phyloP scores from a whole-genome alignment of 2,113 vertebrate species.

The Okapia johnstoni region DNA sequence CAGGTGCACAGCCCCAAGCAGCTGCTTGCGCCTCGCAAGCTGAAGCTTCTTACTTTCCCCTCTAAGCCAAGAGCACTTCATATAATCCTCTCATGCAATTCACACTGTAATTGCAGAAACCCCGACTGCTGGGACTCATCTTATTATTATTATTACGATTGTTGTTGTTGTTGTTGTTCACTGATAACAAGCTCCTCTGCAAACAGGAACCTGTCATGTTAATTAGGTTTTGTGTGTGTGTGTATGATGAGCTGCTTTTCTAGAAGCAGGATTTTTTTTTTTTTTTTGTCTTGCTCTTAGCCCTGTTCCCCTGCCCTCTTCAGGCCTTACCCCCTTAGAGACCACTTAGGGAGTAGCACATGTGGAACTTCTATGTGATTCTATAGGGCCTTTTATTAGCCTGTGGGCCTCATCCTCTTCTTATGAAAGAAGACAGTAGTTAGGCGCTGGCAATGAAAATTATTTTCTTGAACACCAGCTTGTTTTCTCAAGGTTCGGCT shows the following conservation, averaged over 20 bases:
- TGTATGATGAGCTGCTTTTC: constrained; percentile 77
- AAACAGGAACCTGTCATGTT: constrained; percentile 78
- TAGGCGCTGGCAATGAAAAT: constrained; percentile 74
- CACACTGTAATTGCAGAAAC: constrained; percentile 90
- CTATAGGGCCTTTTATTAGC: constrained; percentile 76
- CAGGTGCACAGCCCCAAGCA: constrained; percentile 90
- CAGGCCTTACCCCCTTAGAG: constrained; percentile 73
- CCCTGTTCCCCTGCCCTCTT: constrained; percentile 38
- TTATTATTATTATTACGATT: constrained; percentile 81
- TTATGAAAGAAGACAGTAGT: constrained; percentile 75
- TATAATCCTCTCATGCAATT: constrained; percentile 91
- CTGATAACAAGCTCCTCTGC: constrained; percentile 81
- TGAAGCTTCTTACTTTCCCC: constrained; percentile 80
- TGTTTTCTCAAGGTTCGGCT: constrained; percentile 82
- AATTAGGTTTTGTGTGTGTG: constrained; percentile 78
- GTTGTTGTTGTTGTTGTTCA: constrained; percentile 75
- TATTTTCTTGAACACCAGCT: constrained; percentile 78
- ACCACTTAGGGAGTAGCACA: constrained; percentile 78
- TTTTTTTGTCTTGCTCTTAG: constrained; percentile 53
- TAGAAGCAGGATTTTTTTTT: constrained; percentile 69
- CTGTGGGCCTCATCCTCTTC: constrained; percentile 74
- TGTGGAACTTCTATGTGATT: constrained; percentile 79
- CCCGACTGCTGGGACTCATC: constrained; percentile 81
- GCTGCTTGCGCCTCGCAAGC: constrained; percentile 86
- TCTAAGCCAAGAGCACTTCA: constrained; percentile 89